Conservation (phyloP, 1,140 invertebrate genomes). For the Drosophila micromelanica region DNA sequence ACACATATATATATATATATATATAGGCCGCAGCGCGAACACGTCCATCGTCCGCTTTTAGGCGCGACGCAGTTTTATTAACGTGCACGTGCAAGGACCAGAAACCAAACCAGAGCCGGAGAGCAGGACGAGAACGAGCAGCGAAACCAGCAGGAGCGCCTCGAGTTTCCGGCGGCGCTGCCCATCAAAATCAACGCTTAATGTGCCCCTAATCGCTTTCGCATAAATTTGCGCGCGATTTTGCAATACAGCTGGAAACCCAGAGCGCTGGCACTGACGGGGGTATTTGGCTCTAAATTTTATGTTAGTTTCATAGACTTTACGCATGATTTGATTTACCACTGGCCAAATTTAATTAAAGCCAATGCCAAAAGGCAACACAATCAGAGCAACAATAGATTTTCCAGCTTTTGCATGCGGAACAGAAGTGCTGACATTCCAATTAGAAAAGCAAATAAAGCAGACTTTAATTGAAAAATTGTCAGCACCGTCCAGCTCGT, state of each 20-base stretch:
- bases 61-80: slow-evolving; percentile 64
- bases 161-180: slow-evolving; percentile 35
- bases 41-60: slow-evolving; percentile 38
- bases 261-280: neutral
- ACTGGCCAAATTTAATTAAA: slow-evolving; percentile 66
- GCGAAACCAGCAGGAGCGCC: slow-evolving; percentile 26
- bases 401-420: slow-evolving; percentile 17
- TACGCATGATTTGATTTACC: slow-evolving; percentile 68
- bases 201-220: slow-evolving; percentile 74
- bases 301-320: slow-evolving; percentile 68
- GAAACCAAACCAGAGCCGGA: neutral
- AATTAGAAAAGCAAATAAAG: slow-evolving; percentile 67
- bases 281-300: slow-evolving; percentile 36
- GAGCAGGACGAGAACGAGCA: neutral
- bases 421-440: slow-evolving; percentile 45
- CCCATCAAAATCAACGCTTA: slow-evolving; percentile 61
- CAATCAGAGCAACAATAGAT: slow-evolving; percentile 17
- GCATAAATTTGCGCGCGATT: slow-evolving; percentile 69
- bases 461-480: slow-evolving; percentile 54
- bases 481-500: slow-evolving; percentile 1
- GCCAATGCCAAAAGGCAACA: slow-evolving; percentile 39
- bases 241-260: slow-evolving; percentile 59
- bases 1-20: slow-evolving; percentile 4
- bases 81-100: slow-evolving; percentile 32
- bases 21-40: slow-evolving; percentile 8